A percentile compares a stretch with the other conserved stretches of the same genome.
Evolutionary conservation across 2,797 vertebrate genomes (phyloP).

Genomic region (Gouania willdenowi): DNA sequence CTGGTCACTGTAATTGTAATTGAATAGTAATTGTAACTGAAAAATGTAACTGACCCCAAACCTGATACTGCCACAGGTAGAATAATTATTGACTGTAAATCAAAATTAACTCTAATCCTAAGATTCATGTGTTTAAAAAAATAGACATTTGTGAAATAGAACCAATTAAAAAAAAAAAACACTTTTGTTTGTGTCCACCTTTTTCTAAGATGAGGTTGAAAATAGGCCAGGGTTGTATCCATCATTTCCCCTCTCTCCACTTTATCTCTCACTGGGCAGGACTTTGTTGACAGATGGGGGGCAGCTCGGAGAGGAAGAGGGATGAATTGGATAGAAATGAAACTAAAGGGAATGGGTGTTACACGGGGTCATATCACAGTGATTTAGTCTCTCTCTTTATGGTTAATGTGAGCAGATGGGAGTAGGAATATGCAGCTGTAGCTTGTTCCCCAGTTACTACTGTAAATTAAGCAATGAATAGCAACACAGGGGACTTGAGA

Average conservation of each 20-base stretch:
- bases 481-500: constrained; percentile 13
- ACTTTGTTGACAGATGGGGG: constrained; percentile 22
- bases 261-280: constrained; percentile 11
- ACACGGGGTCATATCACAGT: constrained; percentile 16
- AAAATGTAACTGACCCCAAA: too few species aligned
- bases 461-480: constrained; percentile 53
- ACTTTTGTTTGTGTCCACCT: not conserved
- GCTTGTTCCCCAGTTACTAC: constrained; percentile 22
- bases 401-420: constrained; percentile 28
- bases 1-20: too few species aligned
- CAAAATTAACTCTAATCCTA: too few species aligned
- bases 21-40: too few species aligned
- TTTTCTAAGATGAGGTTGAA: not conserved
- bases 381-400: constrained; percentile 10
- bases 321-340: constrained; percentile 16
- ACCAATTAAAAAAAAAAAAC: not conserved
- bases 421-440: constrained; percentile 30
- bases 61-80: too few species aligned
- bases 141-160: too few species aligned
- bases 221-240: constrained; percentile 1
- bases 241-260: not conserved
- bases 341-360: constrained; percentile 1
- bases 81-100: too few species aligned
- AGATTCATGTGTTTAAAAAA: too few species aligned
- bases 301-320: not conserved